These are phyloP conservation scores for Holothuria leucospilota DNA, from an alignment of 53 echinoderm and acorn worm species.

Conservation along the genomic window DNA sequence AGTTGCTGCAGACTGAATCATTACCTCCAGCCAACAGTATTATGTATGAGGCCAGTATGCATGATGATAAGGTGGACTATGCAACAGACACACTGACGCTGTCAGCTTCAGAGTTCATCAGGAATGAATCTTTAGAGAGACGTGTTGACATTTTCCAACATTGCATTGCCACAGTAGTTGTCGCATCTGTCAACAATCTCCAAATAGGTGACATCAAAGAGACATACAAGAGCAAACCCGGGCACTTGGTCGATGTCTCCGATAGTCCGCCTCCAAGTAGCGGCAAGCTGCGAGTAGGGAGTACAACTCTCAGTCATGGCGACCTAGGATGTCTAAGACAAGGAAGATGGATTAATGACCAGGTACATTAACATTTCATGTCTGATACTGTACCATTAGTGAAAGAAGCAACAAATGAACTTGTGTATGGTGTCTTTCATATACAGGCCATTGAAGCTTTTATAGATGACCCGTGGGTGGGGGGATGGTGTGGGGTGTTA, in stretches of 20 bases:
- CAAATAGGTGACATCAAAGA: background rate
- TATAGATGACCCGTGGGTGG: background rate
- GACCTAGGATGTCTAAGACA: background rate
- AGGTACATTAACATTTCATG: background rate
- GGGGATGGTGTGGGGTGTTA: background rate
- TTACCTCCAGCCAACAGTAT: background rate
- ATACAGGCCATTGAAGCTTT: background rate
- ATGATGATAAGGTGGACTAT: background rate
- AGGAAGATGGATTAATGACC: background rate
- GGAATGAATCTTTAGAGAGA: background rate
- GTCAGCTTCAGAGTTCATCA: background rate
- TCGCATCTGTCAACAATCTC: background rate
- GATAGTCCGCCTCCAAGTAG: background rate
- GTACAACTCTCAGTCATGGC: background rate
- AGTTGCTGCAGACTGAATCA: background rate
- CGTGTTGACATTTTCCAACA: conserved; percentile 11
- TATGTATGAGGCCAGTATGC: background rate
- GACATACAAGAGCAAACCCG: background rate
- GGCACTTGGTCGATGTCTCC: background rate
- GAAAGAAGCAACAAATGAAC: too few relatives aligned
- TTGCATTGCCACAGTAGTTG: background rate
- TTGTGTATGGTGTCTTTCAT: too few relatives aligned
- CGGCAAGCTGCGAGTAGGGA: conserved; percentile 21
- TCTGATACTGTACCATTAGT: too few relatives aligned
- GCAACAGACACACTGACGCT: background rate